Base-by-base conservation (phyloP, 2,888 invertebrate species). In the Bhutanitis thaidina region DNA sequence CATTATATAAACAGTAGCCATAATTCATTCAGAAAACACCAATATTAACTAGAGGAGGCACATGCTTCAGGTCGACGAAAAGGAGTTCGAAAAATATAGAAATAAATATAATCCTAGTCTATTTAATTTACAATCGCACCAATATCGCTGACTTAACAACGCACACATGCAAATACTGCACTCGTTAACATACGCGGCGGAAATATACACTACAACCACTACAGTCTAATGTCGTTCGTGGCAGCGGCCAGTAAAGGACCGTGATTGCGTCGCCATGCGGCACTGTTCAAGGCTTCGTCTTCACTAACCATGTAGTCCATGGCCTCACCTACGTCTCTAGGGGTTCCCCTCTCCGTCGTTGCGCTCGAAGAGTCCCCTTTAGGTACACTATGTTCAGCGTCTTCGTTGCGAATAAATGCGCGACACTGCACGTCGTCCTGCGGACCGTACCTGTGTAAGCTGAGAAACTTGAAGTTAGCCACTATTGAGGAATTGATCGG, bases 401-500 rank as follows among this genome's bases (percentile, higher is more conserved):
- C 65, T 30, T 63, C 70, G 41, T 57, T 64, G 40, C 64, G 71
- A 43, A 63, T 67, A 60, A 69, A 71, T 34, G 67, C 66, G 61
- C 66, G 71, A 59, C 75, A 71, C 65, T 71, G 74, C 60, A 67
- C 73, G 44, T 69, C 71, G 48, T 77, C 77, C 57, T 62, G 70
- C 54, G 85, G 74, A 55, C 86, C 87, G 74, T 84, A 87, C 53
- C 88, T 77, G 69, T 88, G 87, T 69, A 88, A 69, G 66, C 83
- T 85, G 54, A 88, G 74, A 67, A 86, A 82, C 69, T 83, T 80
- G 52, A 86, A 70, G 64, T 82, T 82, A 51, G 83, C 85, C 60
- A 87, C 82, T 46, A 84, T 76, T 13, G 86, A 83, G 27, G 87
- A 85, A 67, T 87, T 79, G 57, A 83, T 71, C 41, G 80, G 77